Evolutionary conservation across 2,888 invertebrate genomes (phyloP).

Genomic region (Chaetogeoica ovagalla): DNA sequence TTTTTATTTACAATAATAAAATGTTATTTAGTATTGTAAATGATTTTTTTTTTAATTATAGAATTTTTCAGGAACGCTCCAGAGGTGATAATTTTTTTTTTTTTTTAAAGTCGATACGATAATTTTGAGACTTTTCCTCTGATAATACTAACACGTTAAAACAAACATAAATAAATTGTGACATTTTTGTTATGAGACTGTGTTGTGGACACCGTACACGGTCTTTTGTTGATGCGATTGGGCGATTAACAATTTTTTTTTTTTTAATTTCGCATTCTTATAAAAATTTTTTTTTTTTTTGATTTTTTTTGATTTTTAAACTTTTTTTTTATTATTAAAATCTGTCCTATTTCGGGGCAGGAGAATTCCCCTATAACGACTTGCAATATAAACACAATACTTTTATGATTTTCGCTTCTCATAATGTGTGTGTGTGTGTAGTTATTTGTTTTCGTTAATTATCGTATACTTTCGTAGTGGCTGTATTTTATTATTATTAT

Average conservation of each 20-base stretch:
- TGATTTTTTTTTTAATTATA: constrained; percentile 9
- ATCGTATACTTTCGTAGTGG: not conserved
- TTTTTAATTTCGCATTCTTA: constrained; percentile 51
- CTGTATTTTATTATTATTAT: not conserved
- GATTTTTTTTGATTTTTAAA: constrained; percentile 54
- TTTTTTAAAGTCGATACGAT: constrained; percentile 41
- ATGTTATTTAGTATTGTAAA: constrained; percentile 21
- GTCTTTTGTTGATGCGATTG: constrained; percentile 31
- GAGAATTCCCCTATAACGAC: too few relatives aligned
- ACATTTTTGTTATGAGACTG: constrained; percentile 46
- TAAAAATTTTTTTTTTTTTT: constrained; percentile 6
- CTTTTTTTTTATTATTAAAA: constrained; percentile 54
- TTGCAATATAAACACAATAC: constrained; percentile 2
- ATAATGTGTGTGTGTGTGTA: too few relatives aligned
- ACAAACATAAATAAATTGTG: constrained; percentile 18
- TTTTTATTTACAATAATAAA: constrained; percentile 35
- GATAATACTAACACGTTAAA: constrained; percentile 15
- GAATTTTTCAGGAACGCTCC: constrained; percentile 38
- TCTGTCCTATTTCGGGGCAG: constrained; percentile 56
- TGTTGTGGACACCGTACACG: constrained; percentile 49
- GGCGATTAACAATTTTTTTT: constrained; percentile 40
- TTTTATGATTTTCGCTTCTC: not conserved
- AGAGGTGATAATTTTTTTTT: constrained; percentile 32
- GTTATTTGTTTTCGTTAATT: constrained; percentile 10
- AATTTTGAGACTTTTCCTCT: constrained; percentile 50